Conservation (phyloP, 2,797 vertebrate species). For the Hylomyscus alleni region DNA sequence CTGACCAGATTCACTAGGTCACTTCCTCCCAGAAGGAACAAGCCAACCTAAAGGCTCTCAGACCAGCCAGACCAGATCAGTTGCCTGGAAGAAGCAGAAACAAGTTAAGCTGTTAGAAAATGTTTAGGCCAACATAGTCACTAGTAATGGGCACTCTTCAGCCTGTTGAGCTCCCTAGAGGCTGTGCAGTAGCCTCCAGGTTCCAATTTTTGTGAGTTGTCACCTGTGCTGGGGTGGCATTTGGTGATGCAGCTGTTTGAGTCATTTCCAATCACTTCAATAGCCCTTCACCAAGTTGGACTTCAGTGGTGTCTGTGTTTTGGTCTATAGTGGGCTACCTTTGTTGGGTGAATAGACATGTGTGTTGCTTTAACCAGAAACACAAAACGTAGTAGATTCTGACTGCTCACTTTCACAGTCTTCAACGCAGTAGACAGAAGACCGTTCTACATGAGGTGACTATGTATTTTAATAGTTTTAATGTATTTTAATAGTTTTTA, state of each 20-base stretch:
- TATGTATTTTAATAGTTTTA: too few species aligned
- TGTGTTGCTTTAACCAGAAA: background rate
- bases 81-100: background rate
- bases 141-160: background rate
- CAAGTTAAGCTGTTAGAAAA: background rate
- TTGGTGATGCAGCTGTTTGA: background rate
- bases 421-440: background rate
- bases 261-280: background rate
- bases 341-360: background rate
- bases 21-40: background rate
- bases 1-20: background rate
- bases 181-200: background rate
- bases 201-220: background rate
- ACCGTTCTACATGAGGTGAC: background rate
- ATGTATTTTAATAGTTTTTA: conserved; percentile 37
- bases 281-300: background rate
- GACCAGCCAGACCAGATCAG: background rate
- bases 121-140: background rate
- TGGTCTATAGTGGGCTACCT: background rate
- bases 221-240: background rate
- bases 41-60: background rate
- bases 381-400: background rate
- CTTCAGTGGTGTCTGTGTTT: background rate
- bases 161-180: background rate
- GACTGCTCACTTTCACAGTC: background rate